A percentile compares a stretch with the other conserved stretches of the same genome.
phyloP scores from a whole-genome alignment of 2,113 vertebrate species.

The Plectropomus leopardus region DNA sequence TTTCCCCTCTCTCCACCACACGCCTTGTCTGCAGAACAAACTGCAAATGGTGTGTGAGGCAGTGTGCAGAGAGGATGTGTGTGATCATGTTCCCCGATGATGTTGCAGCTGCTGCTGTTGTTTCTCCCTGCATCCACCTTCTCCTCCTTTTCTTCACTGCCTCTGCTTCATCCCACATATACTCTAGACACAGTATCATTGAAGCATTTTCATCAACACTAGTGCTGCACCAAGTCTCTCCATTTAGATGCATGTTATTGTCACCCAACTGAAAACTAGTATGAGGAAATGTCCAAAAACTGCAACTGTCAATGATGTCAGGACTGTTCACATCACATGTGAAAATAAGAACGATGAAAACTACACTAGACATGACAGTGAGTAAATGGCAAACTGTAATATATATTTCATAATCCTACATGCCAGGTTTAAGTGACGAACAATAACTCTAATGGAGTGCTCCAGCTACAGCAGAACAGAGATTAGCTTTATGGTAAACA shows the following conservation, averaged over 20 bases:
- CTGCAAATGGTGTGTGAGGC: neutral
- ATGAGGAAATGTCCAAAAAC: neutral
- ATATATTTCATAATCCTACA: neutral
- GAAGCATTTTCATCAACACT: neutral
- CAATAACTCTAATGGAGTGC: neutral
- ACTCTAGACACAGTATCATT: neutral
- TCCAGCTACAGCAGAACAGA: no score
- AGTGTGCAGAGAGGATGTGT: neutral
- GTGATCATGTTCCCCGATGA: neutral
- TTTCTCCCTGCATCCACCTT: neutral
- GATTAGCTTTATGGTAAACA: no score
- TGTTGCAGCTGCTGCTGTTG: constrained; percentile 7
- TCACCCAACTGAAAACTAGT: neutral
- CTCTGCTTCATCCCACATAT: neutral
- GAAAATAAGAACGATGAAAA: neutral
- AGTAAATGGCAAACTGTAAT: neutral
- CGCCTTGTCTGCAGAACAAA: constrained; percentile 17
- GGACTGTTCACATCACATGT: neutral
- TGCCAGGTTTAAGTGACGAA: neutral
- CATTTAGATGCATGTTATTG: neutral
- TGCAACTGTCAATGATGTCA: neutral
- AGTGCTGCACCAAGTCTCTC: neutral
- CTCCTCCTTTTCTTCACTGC: neutral
- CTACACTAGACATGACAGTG: neutral
- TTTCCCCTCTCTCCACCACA: neutral